Conservation (phyloP, 2,888 invertebrate species). For the Hypomecis atomaria region DNA sequence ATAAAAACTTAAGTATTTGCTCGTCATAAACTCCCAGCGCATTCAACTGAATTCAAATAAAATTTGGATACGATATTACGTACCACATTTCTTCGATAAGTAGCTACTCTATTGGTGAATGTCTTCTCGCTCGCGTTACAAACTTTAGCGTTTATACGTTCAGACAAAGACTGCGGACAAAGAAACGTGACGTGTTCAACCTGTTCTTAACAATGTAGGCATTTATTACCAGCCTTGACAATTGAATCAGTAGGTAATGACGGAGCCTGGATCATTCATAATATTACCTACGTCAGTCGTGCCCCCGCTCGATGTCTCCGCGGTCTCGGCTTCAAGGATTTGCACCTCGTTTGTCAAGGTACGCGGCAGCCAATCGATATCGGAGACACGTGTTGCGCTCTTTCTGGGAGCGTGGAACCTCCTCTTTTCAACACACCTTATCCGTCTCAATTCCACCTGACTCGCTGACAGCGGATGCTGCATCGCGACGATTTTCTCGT, state of each 20-base stretch:
- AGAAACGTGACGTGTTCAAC: slow-evolving; percentile 31
- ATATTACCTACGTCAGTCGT: slow-evolving; percentile 30
- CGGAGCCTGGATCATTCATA: slow-evolving; percentile 33
- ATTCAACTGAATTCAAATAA: slow-evolving; percentile 5
- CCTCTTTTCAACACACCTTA: slow-evolving; percentile 37
- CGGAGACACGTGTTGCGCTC: slow-evolving; percentile 38
- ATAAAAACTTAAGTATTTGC: slow-evolving; percentile 17
- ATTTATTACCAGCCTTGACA: slow-evolving; percentile 32
- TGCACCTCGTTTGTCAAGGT: slow-evolving; percentile 37
- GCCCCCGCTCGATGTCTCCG: slow-evolving; percentile 23
- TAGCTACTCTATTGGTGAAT: slow-evolving; percentile 6
- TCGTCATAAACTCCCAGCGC: slow-evolving; percentile 2
- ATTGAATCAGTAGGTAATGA: slow-evolving; percentile 36
- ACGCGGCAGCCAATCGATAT: slow-evolving; percentile 41
- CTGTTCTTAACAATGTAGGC: slow-evolving; percentile 31
- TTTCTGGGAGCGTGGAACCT: slow-evolving; percentile 26
- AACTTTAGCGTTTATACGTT: slow-evolving; percentile 9
- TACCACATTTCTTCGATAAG: neutral
- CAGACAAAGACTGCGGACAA: slow-evolving; percentile 32
- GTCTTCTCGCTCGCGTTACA: slow-evolving; percentile 3
- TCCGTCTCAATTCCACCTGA: slow-evolving; percentile 42
- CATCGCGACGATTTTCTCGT: slow-evolving; percentile 70
- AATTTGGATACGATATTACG: neutral
- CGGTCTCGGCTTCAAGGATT: slow-evolving; percentile 37
- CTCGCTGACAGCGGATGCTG: slow-evolving; percentile 56